Evolutionary conservation across 2,797 vertebrate genomes (phyloP).

Genomic region (Natrix natrix): DNA sequence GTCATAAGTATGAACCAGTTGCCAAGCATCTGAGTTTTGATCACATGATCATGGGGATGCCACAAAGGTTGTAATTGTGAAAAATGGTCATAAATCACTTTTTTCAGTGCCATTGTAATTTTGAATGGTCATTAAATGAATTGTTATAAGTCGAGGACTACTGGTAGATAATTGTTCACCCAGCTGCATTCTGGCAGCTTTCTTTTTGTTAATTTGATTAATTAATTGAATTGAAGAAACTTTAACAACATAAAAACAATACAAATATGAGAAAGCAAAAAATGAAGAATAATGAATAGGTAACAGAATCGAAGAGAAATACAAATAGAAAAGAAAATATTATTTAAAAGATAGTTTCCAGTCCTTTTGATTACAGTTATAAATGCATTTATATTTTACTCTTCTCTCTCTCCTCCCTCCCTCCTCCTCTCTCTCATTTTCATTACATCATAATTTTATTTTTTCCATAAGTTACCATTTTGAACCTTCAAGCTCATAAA

Average conservation of each 20-base stretch:
- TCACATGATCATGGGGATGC: too few species aligned
- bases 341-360: neutral
- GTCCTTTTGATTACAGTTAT: neutral
- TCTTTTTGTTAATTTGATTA: neutral
- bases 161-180: neutral
- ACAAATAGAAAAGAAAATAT: neutral
- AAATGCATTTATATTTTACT: neutral
- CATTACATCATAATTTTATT: neutral
- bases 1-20: too few species aligned
- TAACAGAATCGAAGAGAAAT: neutral
- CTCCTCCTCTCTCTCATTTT: neutral
- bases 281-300: neutral
- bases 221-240: neutral
- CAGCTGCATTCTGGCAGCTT: neutral
- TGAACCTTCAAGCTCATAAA: neutral
- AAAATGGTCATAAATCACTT: too few species aligned
- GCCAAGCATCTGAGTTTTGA: too few species aligned
- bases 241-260: neutral
- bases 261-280: neutral
- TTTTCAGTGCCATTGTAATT: too few species aligned
- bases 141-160: too few species aligned
- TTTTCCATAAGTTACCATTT: neutral
- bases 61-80: too few species aligned
- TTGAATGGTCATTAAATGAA: too few species aligned
- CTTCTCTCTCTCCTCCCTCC: neutral